phyloP scores from a whole-genome alignment of 2,888 invertebrate species.

The Podotricha telesiphe region DNA sequence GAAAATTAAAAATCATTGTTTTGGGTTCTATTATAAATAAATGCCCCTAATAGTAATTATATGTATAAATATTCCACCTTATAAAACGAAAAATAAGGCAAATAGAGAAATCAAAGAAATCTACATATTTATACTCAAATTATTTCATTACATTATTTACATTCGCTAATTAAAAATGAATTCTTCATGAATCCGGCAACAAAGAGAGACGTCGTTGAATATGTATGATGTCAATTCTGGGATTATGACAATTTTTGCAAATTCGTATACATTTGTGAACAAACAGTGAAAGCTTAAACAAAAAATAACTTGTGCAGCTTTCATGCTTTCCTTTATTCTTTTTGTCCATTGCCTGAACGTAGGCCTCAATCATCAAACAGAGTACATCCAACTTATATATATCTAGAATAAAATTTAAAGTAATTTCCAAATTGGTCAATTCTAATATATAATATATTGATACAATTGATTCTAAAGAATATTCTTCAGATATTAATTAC shows the following conservation, averaged over 20 bases:
- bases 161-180: slow-evolving; percentile 48
- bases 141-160: slow-evolving; percentile 47
- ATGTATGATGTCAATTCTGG: slow-evolving; percentile 60
- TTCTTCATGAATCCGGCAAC: slow-evolving; percentile 48
- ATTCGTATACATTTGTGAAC: slow-evolving; percentile 21
- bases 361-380: no score
- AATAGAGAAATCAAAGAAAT: background rate
- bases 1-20: no score
- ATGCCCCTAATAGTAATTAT: no score
- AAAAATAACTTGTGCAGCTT: background rate
- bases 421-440: no score
- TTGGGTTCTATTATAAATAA: no score
- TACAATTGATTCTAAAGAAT: no score
- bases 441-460: no score
- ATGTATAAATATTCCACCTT: background rate
- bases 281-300: slow-evolving; percentile 8
- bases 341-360: no score
- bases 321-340: no score
- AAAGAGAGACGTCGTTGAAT: slow-evolving; percentile 57
- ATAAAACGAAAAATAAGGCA: background rate
- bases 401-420: no score
- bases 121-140: slow-evolving; percentile 25
- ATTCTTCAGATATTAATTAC: no score
- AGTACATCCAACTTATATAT: no score
- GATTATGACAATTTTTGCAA: slow-evolving; percentile 50